phyloP scores from a whole-genome alignment of 1,140 invertebrate species.

The Neodiprion pinetum region DNA sequence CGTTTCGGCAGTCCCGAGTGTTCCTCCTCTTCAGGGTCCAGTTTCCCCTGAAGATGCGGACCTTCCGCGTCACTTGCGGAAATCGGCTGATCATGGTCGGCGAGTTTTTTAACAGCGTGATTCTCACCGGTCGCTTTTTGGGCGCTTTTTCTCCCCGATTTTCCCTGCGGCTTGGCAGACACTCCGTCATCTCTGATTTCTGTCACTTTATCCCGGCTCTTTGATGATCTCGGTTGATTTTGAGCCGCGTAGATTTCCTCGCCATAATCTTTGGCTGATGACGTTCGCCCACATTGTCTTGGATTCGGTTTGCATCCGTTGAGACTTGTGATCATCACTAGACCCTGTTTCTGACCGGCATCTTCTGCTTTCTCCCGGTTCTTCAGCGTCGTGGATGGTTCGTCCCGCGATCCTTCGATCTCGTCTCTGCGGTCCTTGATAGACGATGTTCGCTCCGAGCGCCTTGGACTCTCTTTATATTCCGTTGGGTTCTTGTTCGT shows the following conservation, averaged over 20 bases:
- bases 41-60: background rate
- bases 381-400: background rate
- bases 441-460: too few relatives aligned
- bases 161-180: too few relatives aligned
- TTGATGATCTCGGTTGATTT: too few relatives aligned
- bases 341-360: background rate
- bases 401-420: background rate
- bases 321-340: background rate
- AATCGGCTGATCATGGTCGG: background rate
- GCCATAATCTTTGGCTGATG: too few relatives aligned
- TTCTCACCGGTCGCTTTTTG: too few relatives aligned
- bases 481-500: conserved; percentile 32
- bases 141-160: too few relatives aligned
- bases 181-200: too few relatives aligned
- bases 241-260: too few relatives aligned
- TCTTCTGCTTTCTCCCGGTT: background rate
- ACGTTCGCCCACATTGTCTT: too few relatives aligned
- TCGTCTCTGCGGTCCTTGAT: background rate
- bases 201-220: too few relatives aligned
- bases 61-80: background rate
- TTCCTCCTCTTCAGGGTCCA: background rate
- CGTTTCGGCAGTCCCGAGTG: background rate
- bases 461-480: background rate
- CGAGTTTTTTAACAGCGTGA: too few relatives aligned
- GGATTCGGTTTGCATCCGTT: background rate